Evolutionary conservation across 2,113 vertebrate species (phyloP).

Genomic region (Periophthalmodon schlosseri): DNA sequence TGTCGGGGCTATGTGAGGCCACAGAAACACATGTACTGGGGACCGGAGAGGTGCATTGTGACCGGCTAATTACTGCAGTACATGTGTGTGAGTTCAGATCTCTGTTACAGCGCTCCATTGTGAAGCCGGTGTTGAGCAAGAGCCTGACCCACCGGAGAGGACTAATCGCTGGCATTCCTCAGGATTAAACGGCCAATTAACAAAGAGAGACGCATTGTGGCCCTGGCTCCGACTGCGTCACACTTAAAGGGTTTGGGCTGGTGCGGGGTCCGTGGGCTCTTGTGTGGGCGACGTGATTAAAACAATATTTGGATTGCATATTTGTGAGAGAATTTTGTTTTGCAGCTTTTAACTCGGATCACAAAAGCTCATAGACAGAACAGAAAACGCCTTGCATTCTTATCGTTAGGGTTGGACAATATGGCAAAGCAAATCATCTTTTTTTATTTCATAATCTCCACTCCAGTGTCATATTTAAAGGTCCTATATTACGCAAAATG

Average conservation of each 20-base stretch:
- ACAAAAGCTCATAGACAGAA: too few relatives aligned
- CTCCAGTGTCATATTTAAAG: too few relatives aligned
- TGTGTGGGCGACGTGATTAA: slow-evolving; percentile 17
- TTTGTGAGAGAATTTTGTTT: background rate
- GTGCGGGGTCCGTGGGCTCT: slow-evolving; percentile 6
- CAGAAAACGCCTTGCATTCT: too few relatives aligned
- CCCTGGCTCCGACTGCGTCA: slow-evolving; percentile 73
- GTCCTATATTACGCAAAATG: too few relatives aligned
- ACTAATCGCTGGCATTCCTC: slow-evolving; percentile 80
- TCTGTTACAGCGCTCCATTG: slow-evolving; percentile 73
- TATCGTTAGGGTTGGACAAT: too few relatives aligned
- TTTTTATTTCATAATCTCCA: too few relatives aligned
- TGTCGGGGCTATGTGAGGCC: slow-evolving; percentile 20
- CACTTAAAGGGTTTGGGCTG: slow-evolving; percentile 58
- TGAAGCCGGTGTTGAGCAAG: slow-evolving; percentile 76
- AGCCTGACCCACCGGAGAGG: slow-evolving; percentile 62
- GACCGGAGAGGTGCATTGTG: slow-evolving; percentile 13
- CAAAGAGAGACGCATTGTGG: slow-evolving; percentile 79
- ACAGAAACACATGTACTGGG: slow-evolving; percentile 12
- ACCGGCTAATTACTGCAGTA: slow-evolving; percentile 9
- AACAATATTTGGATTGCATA: slow-evolving; percentile 1
- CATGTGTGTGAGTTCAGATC: slow-evolving; percentile 44
- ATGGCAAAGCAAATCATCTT: too few relatives aligned
- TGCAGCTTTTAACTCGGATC: background rate
- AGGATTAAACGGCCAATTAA: slow-evolving; percentile 82